phyloP scores from a whole-genome alignment of 2,797 vertebrate species.

The Apogon hyalosoma region DNA sequence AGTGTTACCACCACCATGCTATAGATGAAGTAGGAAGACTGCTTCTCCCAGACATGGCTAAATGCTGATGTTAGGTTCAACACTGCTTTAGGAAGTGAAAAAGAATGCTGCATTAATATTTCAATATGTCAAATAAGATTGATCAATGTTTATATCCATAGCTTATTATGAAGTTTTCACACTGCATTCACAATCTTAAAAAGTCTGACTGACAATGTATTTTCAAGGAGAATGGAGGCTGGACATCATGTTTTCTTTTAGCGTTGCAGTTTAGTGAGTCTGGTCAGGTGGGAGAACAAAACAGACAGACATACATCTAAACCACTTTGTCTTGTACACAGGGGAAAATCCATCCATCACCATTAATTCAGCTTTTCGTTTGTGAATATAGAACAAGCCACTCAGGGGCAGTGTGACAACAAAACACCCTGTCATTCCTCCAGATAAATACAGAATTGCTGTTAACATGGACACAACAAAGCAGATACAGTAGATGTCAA shows the following conservation, averaged over 20 bases:
- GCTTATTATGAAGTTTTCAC: too few relatives aligned
- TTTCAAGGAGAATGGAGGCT: neutral
- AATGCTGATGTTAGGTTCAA: too few relatives aligned
- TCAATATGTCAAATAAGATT: too few relatives aligned
- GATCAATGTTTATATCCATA: too few relatives aligned
- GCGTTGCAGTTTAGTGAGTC: constrained; percentile 12
- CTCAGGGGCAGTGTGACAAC: constrained; percentile 29
- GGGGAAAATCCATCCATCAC: constrained; percentile 45
- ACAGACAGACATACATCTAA: constrained; percentile 35
- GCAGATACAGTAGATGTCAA: constrained; percentile 10
- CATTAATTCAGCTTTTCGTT: constrained; percentile 40
- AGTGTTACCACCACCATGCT: too few relatives aligned
- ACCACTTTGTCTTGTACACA: constrained; percentile 19
- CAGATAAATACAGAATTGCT: constrained; percentile 35
- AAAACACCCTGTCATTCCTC: constrained; percentile 29
- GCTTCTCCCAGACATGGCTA: too few relatives aligned
- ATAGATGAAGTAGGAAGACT: too few relatives aligned
- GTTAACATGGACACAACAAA: constrained; percentile 25
- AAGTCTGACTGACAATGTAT: neutral
- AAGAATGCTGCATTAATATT: too few relatives aligned
- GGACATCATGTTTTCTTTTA: neutral
- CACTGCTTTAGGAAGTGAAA: too few relatives aligned
- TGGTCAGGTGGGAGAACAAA: constrained; percentile 29
- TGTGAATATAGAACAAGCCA: constrained; percentile 43
- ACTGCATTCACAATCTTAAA: too few relatives aligned